Percentiles rank a stretch among this genome's conserved stretches.
phyloP scores from a whole-genome alignment of 2,797 vertebrate genomes.

The Pseudochirops corinnae region DNA sequence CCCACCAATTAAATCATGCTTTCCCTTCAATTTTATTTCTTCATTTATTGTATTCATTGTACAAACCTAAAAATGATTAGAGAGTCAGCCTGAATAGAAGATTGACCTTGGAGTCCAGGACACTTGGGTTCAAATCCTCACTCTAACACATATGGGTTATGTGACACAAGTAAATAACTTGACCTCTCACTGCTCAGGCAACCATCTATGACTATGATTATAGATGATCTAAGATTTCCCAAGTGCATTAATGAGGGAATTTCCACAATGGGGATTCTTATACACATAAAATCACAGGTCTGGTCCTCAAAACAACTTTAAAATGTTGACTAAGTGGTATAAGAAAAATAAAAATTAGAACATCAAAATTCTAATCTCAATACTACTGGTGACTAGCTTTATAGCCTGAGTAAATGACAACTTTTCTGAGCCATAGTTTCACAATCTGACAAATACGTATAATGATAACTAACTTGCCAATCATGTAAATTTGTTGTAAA shows the following conservation, averaged over 20 bases:
- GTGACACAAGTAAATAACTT: slow-evolving; percentile 4
- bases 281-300: neutral
- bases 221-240: neutral
- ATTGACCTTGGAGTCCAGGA: slow-evolving; percentile 13
- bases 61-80: neutral
- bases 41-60: neutral
- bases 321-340: neutral
- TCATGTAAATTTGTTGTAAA: neutral
- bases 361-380: neutral
- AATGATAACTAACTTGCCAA: neutral
- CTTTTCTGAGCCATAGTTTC: neutral
- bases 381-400: neutral
- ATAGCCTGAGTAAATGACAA: neutral
- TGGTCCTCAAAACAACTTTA: neutral
- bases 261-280: neutral
- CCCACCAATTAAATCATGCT: neutral
- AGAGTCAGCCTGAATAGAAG: neutral
- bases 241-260: neutral
- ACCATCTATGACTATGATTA: neutral
- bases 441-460: neutral
- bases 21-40: neutral
- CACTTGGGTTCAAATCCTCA: neutral
- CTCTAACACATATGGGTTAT: neutral
- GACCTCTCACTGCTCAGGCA: slow-evolving; percentile 12
- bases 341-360: neutral